These are phyloP conservation scores for Sitta europaea DNA, from an alignment of 2,113 vertebrate species.

Conservation along the genomic window DNA sequence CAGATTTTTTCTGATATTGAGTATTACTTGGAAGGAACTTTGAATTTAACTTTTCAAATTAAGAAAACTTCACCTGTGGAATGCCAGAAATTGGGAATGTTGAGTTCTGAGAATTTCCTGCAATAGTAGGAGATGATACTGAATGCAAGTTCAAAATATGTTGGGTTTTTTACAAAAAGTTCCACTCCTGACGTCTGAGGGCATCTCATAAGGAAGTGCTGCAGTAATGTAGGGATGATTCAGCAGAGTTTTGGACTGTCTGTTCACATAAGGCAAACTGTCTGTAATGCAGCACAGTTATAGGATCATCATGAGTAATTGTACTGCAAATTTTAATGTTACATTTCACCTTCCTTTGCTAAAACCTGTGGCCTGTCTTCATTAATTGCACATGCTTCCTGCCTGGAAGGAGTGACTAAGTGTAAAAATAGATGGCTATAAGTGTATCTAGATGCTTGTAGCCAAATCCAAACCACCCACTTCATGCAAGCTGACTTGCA, in stretches of 20 bases:
- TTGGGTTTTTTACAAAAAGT: not conserved
- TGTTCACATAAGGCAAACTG: not conserved
- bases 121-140: not conserved
- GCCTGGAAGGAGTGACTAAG: not conserved
- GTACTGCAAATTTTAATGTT: not conserved
- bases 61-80: not conserved
- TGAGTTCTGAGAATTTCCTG: not conserved
- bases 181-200: not conserved
- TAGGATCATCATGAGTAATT: not conserved
- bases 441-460: not conserved
- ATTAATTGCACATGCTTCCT: not conserved
- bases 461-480: not conserved
- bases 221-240: not conserved
- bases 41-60: not conserved
- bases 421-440: not conserved
- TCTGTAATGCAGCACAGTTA: not conserved
- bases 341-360: not conserved
- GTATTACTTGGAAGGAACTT: not conserved
- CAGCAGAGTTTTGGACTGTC: not conserved
- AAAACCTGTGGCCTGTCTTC: not conserved
- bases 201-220: not conserved
- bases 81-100: not conserved
- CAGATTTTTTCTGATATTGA: not conserved
- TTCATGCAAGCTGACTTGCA: not conserved
- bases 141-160: not conserved